Evolutionary conservation across 2,888 invertebrate species (phyloP), one percentile per base, ranked within the genome.

Genomic region (Epinotia nisella): DNA sequence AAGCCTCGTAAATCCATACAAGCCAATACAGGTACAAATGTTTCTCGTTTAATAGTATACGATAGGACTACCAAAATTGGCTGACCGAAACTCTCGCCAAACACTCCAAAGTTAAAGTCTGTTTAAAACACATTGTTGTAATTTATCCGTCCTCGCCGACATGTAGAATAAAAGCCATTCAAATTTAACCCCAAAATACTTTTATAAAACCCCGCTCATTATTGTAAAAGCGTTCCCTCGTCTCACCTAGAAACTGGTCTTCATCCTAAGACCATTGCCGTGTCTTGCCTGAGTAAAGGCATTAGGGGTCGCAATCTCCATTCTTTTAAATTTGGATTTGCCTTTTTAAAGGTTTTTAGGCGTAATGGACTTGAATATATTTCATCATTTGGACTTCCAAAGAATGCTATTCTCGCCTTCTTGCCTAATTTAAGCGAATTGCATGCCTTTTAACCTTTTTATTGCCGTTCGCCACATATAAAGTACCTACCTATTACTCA

Each of bases 221-320:
- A 82, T 76, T 78, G 76, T 84, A 80, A 85, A 85, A 85, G 85
- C 85, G 66, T 84, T 85, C 79, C 81, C 78, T 64, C 78, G 71
- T 75, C 71, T 77, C 74, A 80, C 80, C 75, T 79, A 78, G 76
- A 49, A n/a, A 49, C n/a, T 77, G 75, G 78, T 75, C 74, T 75
- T 17, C 15, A 15, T 72, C 71, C 72, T 78, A 76, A 80, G 80
- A 78, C 76, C 74, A 75, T 65, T 76, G 70, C 74, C 77, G 61
- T 76, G 77, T 80, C 79, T 80, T 73, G 65, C 59, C 71, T 77
- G 77, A 79, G 82, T 76, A 80, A 76, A 79, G 76, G 75, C 75
- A 75, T 79, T 80, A 81, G 78, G 76, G 77, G 71, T 75, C 74
- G 72, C 76, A 24, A 70, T 62, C 55, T 80, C 76, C 74, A 78